A percentile compares a stretch with the other conserved stretches of the same genome.
These are phyloP conservation scores for Leptodactylus fuscus DNA, from an alignment of 2,113 vertebrate genomes.

Conservation along the genomic window DNA sequence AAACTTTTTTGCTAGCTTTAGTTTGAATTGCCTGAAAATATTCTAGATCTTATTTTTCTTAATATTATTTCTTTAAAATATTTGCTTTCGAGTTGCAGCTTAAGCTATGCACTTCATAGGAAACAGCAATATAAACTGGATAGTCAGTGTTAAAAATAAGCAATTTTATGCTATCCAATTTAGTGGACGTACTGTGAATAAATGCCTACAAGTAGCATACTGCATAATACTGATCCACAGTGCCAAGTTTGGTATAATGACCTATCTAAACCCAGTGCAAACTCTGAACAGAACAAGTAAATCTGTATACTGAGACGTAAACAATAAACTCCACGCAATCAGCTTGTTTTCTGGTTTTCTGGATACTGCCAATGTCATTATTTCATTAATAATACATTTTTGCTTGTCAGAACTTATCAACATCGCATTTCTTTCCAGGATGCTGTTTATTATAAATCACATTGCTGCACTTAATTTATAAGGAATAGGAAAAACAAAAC, in stretches of 20 bases:
- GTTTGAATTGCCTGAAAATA: neutral
- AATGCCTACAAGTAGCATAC: constrained; percentile 43
- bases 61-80: neutral
- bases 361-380: constrained; percentile 71
- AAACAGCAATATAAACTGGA: neutral
- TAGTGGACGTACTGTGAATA: constrained; percentile 41
- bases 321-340: constrained; percentile 67
- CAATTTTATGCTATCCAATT: constrained; percentile 36
- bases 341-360: constrained; percentile 69
- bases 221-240: constrained; percentile 41
- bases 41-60: neutral
- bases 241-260: constrained; percentile 62
- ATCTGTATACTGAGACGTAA: constrained; percentile 60
- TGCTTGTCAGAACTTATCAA: constrained; percentile 76
- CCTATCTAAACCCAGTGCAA: constrained; percentile 61
- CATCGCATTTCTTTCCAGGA: constrained; percentile 68
- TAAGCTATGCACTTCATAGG: neutral
- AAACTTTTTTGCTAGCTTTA: neutral
- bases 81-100: neutral
- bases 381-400: constrained; percentile 82
- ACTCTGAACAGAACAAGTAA: constrained; percentile 65
- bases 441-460: constrained; percentile 75
- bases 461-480: constrained; percentile 74
- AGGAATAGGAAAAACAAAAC: constrained; percentile 69
- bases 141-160: constrained; percentile 51